Evolutionary conservation across 2,797 vertebrate species (phyloP).

Genomic region (Limosa lapponica): DNA sequence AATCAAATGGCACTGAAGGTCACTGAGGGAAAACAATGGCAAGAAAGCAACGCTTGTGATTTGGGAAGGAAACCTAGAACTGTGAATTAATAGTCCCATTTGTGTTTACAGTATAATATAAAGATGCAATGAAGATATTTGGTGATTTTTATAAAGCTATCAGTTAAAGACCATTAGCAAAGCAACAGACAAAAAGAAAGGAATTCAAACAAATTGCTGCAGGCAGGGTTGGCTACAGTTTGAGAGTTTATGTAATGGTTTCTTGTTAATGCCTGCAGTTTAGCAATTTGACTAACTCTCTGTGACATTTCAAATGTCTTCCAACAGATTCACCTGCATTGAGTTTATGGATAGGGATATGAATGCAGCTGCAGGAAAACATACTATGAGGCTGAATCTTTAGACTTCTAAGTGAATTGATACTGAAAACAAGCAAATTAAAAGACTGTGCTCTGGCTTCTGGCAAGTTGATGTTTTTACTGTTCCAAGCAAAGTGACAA

Average conservation of each 20-base stretch:
- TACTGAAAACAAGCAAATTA: background rate
- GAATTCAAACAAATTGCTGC: background rate
- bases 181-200: background rate
- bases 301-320: slow-evolving; percentile 5
- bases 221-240: background rate
- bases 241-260: background rate
- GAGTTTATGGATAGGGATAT: background rate
- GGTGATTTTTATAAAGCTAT: background rate
- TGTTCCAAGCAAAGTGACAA: slow-evolving; percentile 3
- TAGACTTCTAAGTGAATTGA: background rate
- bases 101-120: background rate
- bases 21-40: background rate
- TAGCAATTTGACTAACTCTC: slow-evolving; percentile 32
- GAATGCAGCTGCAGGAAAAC: slow-evolving; percentile 13
- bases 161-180: background rate
- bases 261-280: slow-evolving; percentile 39
- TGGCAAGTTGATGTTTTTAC: slow-evolving; percentile 9
- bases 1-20: slow-evolving; percentile 7
- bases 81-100: background rate
- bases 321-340: background rate
- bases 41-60: background rate
- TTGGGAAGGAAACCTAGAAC: background rate
- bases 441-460: background rate
- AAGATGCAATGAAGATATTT: background rate
- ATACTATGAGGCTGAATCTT: background rate